Percentiles rank a stretch among this genome's conserved stretches.
phyloP scores from a whole-genome alignment of 2,888 invertebrate genomes.

The Limnephilus rhombicus region DNA sequence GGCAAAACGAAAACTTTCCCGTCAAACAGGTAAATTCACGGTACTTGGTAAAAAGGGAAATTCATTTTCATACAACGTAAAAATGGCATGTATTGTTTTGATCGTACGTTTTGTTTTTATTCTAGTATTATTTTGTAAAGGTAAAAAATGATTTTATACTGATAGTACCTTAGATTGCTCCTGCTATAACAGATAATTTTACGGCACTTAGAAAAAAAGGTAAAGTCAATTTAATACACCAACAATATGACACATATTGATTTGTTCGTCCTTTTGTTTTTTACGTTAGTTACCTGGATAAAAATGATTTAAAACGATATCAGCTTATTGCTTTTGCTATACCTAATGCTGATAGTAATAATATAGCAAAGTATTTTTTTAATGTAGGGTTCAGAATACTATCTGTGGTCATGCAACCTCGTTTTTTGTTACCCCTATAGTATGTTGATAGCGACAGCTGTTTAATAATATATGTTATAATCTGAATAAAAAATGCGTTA shows the following conservation, averaged over 20 bases:
- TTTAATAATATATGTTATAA: not conserved
- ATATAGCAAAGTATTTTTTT: not conserved
- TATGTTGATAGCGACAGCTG: not conserved
- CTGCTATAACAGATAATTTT: not conserved
- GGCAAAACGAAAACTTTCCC: not conserved
- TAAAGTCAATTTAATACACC: not conserved
- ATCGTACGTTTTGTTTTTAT: not conserved
- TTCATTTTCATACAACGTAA: no score
- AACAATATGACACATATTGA: not conserved
- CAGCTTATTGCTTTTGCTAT: not conserved
- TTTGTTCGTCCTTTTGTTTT: not conserved
- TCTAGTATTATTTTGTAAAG: not conserved
- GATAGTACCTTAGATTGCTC: not conserved
- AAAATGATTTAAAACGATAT: not conserved
- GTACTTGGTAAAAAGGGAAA: not conserved
- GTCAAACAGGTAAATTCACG: not conserved
- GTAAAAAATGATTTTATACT: not conserved
- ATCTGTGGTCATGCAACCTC: not conserved
- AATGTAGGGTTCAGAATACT: not conserved
- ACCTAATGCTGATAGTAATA: not conserved
- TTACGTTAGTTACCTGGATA: not conserved
- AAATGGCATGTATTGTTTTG: no score
- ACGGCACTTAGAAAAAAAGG: not conserved
- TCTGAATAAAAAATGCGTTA: not conserved
- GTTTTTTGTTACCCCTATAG: not conserved